Conservation (phyloP, 2,888 invertebrate species). For the Drosophila kambysellisi region DNA sequence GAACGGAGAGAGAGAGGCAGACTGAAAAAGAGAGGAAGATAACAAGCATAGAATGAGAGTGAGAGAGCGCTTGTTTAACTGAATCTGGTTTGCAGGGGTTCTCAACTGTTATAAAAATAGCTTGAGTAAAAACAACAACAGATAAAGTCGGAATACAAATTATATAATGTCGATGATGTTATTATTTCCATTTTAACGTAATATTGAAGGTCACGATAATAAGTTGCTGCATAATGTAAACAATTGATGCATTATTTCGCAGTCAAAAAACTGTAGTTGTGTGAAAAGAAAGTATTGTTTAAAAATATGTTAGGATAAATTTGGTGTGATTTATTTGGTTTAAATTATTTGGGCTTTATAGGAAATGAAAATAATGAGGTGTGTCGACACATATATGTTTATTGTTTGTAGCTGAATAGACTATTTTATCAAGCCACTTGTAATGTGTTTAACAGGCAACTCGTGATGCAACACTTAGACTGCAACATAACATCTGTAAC, state of each 20-base stretch:
- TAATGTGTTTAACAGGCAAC: no score
- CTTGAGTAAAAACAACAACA: neutral
- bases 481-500: no score
- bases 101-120: neutral
- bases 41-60: neutral
- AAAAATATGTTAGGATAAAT: neutral
- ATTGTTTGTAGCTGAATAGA: neutral
- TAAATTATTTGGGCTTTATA: neutral
- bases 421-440: no score
- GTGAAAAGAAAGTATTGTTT: neutral
- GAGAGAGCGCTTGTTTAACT: neutral
- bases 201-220: neutral
- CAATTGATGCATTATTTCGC: neutral
- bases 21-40: no score
- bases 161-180: neutral
- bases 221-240: no score
- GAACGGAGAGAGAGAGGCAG: neutral
- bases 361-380: neutral
- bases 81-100: no score
- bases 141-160: neutral
- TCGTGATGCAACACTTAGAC: no score
- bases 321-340: neutral
- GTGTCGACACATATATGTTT: neutral
- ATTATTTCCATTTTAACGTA: neutral
- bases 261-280: neutral